phyloP scores from a whole-genome alignment of 1,140 invertebrate species.

The Oryctes rhinoceros region DNA sequence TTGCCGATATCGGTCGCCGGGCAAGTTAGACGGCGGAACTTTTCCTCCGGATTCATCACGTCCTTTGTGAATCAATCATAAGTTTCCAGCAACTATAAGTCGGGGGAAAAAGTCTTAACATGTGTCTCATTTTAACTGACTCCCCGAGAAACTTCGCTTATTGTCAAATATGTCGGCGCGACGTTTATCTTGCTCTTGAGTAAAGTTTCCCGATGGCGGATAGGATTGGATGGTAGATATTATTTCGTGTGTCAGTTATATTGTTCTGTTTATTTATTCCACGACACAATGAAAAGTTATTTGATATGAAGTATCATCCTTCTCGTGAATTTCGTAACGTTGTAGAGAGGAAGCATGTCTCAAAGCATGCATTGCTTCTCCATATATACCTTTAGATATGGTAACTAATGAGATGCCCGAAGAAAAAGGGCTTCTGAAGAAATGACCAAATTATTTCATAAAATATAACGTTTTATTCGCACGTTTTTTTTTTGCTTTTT shows the following conservation, averaged over 20 bases:
- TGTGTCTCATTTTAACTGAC: constrained; percentile 18
- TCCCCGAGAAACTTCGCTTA: not conserved
- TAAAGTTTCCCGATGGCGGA: not conserved
- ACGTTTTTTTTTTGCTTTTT: too few species aligned
- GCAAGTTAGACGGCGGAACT: not conserved
- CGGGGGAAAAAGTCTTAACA: constrained; percentile 5
- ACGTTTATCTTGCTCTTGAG: not conserved
- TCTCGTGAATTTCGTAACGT: too few species aligned
- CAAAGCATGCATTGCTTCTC: too few species aligned
- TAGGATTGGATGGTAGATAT: not conserved
- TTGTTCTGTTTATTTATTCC: not conserved
- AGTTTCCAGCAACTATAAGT: constrained; percentile 4
- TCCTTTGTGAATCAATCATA: constrained; percentile 18
- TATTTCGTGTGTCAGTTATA: not conserved
- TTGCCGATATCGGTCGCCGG: not conserved
- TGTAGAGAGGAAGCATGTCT: too few species aligned
- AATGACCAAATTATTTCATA: too few species aligned
- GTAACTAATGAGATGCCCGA: too few species aligned
- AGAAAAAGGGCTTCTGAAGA: too few species aligned
- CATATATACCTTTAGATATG: too few species aligned
- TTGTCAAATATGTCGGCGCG: constrained; percentile 1
- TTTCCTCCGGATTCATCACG: constrained; percentile 1
- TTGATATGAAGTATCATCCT: not conserved
- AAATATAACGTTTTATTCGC: too few species aligned
- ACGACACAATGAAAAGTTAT: not conserved